A percentile compares a stretch with the other conserved stretches of the same genome.
These are phyloP conservation scores for Iguana delicatissima DNA, from an alignment of 2,797 vertebrate genomes.

Conservation along the genomic window DNA sequence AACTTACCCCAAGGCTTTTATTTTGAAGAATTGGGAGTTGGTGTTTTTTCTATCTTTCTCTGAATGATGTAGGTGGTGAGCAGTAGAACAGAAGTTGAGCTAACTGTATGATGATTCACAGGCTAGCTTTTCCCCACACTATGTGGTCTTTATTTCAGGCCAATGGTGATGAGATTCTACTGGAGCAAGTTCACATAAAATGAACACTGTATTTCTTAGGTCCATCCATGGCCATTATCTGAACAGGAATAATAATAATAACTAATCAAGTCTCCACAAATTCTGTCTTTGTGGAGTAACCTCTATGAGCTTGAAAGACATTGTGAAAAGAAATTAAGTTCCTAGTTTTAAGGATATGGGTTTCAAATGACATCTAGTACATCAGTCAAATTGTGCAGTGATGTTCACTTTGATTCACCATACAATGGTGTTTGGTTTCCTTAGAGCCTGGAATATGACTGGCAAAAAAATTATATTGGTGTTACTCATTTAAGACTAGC, in stretches of 20 bases:
- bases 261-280: not conserved
- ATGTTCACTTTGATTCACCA: not conserved
- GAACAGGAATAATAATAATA: not conserved
- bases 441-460: too few species aligned
- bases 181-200: not conserved
- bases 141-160: not conserved
- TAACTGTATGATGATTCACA: not conserved
- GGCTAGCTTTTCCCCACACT: not conserved
- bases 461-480: too few species aligned
- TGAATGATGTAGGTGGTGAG: not conserved
- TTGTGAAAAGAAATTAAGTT: not conserved
- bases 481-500: too few species aligned
- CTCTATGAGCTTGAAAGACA: not conserved
- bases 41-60: not conserved
- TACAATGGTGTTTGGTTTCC: not conserved
- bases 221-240: too few species aligned
- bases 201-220: not conserved
- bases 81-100: not conserved
- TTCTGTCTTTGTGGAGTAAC: not conserved
- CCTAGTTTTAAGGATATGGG: not conserved
- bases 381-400: not conserved
- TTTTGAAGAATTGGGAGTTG: not conserved
- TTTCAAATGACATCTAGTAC: not conserved
- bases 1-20: conserved; percentile 18
- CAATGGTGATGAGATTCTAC: conserved; percentile 3